Base-by-base conservation (phyloP, 2,888 invertebrate genomes). In the Molorchus minor region DNA sequence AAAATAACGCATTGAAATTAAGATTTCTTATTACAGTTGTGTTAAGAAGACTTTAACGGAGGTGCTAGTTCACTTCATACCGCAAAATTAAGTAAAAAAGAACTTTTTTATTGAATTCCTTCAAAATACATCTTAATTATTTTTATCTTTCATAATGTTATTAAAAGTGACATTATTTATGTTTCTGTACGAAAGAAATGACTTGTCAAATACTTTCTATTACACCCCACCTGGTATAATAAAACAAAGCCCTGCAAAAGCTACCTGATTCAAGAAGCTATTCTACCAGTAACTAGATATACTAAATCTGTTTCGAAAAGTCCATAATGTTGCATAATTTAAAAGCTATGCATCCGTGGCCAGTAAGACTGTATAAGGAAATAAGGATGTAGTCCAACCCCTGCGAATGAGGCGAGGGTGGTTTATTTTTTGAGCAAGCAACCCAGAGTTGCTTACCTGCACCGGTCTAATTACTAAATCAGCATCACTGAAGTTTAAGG, bases 391-490 rank as follows among this genome's bases (percentile, higher is more conserved):
- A 25, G 54, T 57, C 25, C 5, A 25, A 8, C 5, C 4, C 25
- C 25, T 25, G 25, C 25, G 25, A 25, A 25, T 8, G 25, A 25
- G 8, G 12, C n/a, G n/a, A 13, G 35, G 36, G 46, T 30, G 17
- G 38, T 45, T 51, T 55, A 56, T n/a, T 56, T 61, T 56, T 62
- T 62, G 62, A 64, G 29, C 29, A 21, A 20, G 29, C 25, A 16
- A 69, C 67, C 30, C 30, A 15, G 21, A 52, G 52, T 70, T 71
- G 70, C 71, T 75, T 72, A 75, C 75, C 75, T 77, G 73, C 73
- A 72, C 71, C 73, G 46, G 58, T 21, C 77, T 79, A 79, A 80
- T 80, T 80, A 79, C 78, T 76, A 78, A 79, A 80, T 79, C 80
- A 80, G 77, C 77, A 79, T 76, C 76, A 72, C 69, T 73, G 71